phyloP scores from a whole-genome alignment of 2,888 invertebrate species.

The Archips xylosteana region DNA sequence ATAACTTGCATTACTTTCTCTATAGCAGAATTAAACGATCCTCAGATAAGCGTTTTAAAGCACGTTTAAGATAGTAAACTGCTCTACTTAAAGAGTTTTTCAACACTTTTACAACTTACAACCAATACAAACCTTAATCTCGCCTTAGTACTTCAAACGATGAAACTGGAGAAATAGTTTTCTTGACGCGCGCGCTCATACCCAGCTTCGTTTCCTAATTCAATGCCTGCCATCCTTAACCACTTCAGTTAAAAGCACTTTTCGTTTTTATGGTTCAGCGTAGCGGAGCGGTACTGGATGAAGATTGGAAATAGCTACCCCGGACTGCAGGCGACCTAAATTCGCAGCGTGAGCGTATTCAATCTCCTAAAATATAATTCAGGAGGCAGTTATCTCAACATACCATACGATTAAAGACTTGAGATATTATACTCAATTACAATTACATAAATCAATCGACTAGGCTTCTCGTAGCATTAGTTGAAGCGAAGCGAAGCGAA shows the following conservation, averaged over 20 bases:
- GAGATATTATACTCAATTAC: constrained; percentile 20
- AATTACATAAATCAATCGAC: constrained; percentile 29
- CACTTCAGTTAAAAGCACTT: constrained; percentile 33
- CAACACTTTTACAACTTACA: neutral
- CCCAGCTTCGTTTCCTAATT: constrained; percentile 12
- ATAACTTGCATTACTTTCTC: neutral
- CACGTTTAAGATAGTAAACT: neutral
- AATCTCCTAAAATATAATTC: constrained; percentile 50
- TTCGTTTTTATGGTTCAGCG: constrained; percentile 28
- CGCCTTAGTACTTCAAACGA: neutral
- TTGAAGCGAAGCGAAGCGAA: constrained; percentile 11
- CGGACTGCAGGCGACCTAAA: constrained; percentile 69
- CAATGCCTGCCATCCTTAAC: constrained; percentile 1
- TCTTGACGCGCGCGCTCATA: neutral
- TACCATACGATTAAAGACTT: constrained; percentile 28
- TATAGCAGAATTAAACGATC: too few relatives aligned
- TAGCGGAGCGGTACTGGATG: constrained; percentile 51
- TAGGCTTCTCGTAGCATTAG: neutral
- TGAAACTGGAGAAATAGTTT: constrained; percentile 14
- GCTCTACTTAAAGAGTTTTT: neutral
- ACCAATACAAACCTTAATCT: neutral
- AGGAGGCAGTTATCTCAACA: constrained; percentile 22
- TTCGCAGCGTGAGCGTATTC: constrained; percentile 56
- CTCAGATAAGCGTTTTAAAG: too few relatives aligned
- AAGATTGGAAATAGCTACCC: constrained; percentile 75